A percentile compares a stretch with the other conserved stretches of the same genome.
phyloP scores from a whole-genome alignment of 2,888 invertebrate species.

The Cactoblastis cactorum region DNA sequence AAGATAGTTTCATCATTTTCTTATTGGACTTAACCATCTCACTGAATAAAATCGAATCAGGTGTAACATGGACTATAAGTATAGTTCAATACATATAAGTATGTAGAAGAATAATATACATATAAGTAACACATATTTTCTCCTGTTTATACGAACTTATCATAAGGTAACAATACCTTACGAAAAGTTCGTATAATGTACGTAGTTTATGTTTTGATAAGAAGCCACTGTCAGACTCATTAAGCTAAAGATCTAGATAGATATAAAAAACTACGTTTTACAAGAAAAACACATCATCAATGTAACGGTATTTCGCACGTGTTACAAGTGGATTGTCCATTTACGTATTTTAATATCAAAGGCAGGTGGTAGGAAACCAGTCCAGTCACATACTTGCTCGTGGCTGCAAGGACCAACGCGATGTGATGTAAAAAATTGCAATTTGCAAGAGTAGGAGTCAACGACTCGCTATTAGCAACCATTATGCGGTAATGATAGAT shows the following conservation, averaged over 20 bases:
- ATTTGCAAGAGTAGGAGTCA: not conserved
- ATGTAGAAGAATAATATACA: too few relatives aligned
- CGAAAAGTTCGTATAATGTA: too few relatives aligned
- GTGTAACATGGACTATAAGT: too few relatives aligned
- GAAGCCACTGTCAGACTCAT: too few relatives aligned
- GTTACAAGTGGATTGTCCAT: constrained; percentile 3
- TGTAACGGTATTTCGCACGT: constrained; percentile 4
- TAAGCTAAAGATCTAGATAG: not conserved
- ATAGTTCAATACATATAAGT: too few relatives aligned
- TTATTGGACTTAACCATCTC: too few relatives aligned
- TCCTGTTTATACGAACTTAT: too few relatives aligned
- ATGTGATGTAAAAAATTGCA: constrained; percentile 4
- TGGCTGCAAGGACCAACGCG: constrained; percentile 6
- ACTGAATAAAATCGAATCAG: too few relatives aligned
- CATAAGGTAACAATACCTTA: too few relatives aligned
- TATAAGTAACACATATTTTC: too few relatives aligned
- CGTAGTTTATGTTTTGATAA: too few relatives aligned
- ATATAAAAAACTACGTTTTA: not conserved
- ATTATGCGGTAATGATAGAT: not conserved
- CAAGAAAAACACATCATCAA: not conserved
- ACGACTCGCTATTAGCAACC: not conserved
- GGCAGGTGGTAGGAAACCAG: constrained; percentile 7
- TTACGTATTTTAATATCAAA: constrained; percentile 5
- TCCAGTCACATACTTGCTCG: constrained; percentile 4
- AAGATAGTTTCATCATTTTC: too few relatives aligned